Conservation (phyloP, 1,140 invertebrate species). For the Diachasmimorpha longicaudata region DNA sequence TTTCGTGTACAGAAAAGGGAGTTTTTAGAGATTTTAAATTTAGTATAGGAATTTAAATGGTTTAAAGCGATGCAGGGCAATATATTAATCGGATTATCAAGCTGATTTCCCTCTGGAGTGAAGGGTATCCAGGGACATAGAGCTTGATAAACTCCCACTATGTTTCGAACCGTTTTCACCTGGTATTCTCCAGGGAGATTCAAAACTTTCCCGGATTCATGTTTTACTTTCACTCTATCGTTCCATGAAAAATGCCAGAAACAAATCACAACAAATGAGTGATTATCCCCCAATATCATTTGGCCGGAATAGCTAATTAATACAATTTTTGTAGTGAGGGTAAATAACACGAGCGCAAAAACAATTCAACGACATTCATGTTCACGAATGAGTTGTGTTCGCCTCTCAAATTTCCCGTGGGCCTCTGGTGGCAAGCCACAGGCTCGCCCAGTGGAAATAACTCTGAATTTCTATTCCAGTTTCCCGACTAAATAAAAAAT, state of each 20-base stretch:
- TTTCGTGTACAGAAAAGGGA: too few species aligned
- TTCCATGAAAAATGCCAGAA: neutral
- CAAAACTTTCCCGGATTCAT: neutral
- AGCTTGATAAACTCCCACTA: conserved; percentile 44
- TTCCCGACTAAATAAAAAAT: neutral
- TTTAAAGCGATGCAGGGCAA: conserved; percentile 40
- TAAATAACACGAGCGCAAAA: neutral
- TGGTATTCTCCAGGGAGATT: conserved; percentile 9
- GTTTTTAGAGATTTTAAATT: conserved; percentile 19
- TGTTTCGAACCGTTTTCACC: conserved; percentile 15
- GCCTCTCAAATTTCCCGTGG: conserved; percentile 42
- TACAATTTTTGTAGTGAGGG: neutral
- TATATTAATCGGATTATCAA: conserved; percentile 63
- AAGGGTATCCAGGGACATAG: conserved; percentile 20
- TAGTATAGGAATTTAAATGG: conserved; percentile 4
- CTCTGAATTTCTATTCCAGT: conserved; percentile 5
- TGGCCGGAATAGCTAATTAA: neutral
- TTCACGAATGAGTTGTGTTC: conserved; percentile 35
- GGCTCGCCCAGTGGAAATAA: conserved; percentile 30
- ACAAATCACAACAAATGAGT: neutral
- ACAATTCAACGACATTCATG: conserved; percentile 13
- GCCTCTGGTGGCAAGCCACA: conserved; percentile 23
- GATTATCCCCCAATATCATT: neutral
- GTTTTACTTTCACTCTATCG: neutral
- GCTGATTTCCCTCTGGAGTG: conserved; percentile 59